Percentiles rank a stretch among this genome's conserved stretches.
phyloP scores from a whole-genome alignment of 2,888 invertebrate genomes.

The Ceriagrion tenellum region DNA sequence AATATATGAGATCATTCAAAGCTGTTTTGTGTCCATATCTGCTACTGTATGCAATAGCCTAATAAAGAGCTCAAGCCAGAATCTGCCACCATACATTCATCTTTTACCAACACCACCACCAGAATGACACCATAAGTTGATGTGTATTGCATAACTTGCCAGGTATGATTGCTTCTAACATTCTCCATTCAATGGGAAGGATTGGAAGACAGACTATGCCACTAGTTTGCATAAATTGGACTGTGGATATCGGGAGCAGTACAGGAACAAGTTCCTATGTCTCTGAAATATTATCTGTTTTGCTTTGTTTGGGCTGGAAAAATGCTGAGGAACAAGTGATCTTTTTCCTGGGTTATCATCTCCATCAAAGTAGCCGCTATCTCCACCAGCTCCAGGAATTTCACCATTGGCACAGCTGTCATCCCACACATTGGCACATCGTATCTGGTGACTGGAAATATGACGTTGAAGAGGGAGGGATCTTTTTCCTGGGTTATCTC shows the following conservation, averaged over 20 bases:
- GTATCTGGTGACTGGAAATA: background rate
- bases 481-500: conserved; percentile 69
- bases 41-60: no score
- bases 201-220: background rate
- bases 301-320: background rate
- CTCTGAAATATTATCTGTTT: background rate
- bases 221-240: background rate
- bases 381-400: conserved; percentile 69
- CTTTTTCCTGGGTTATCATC: conserved; percentile 69
- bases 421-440: conserved; percentile 69
- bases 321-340: background rate
- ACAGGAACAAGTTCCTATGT: background rate
- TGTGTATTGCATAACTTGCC: background rate
- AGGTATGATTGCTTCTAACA: background rate
- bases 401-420: conserved; percentile 70
- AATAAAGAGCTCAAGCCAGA: background rate
- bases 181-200: background rate
- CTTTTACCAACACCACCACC: background rate
- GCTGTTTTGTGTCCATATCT: no score
- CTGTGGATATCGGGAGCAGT: conserved; percentile 23
- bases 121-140: background rate
- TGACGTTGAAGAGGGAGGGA: background rate
- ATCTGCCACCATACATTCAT: background rate
- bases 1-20: no score
- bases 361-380: conserved; percentile 69